Evolutionary conservation across 2,888 invertebrate species (phyloP), one percentile per base, ranked within the genome.

Genomic region (Eumerus sabulonum): DNA sequence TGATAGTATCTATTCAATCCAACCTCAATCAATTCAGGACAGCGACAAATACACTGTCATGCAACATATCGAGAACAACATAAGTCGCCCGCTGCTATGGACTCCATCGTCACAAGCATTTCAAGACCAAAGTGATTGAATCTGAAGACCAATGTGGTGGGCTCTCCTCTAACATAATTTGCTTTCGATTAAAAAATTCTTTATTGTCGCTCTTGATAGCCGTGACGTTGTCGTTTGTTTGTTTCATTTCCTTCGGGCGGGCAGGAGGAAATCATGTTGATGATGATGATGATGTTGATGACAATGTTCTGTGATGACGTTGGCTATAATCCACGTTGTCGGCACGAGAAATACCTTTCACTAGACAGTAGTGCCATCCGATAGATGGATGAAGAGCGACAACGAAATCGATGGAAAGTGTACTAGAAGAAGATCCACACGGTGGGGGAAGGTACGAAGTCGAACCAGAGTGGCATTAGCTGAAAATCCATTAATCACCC

Each of bases 401-500:
- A 27, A 7, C 7, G 27, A 7, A 27, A 27, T 27, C 7, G 27
- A 27, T 27, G 27, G 27, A 7, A 27, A 27, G 27, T n/a, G n/a
- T n/a, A n/a, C n/a, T n/a, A n/a, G n/a, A n/a, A n/a, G n/a, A n/a
- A 27, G 27, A 27, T 27, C n/a, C n/a, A n/a, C n/a, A n/a, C n/a
- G n/a, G n/a, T n/a, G n/a, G n/a, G 38, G 38, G 18, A 14, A 14
- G 27, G 19, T 16, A 16, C 35, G 7, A 59, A 40, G 45, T 18
- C 50, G 14, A 60, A 45, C 16, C 48, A 47, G 42, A 66, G 62
- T 62, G 59, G 67, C 45, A 82, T 67, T 66, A 76, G 71, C 68
- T 81, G 60, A 66, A 82, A 42, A 71, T 77, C 82, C 82, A 83
- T 83, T 83, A 83, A 83, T 83, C 83, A 83, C 81, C 76, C 76